Evolutionary conservation across 2,888 invertebrate genomes (phyloP).

Genomic region (Patella ulyssiponensis): DNA sequence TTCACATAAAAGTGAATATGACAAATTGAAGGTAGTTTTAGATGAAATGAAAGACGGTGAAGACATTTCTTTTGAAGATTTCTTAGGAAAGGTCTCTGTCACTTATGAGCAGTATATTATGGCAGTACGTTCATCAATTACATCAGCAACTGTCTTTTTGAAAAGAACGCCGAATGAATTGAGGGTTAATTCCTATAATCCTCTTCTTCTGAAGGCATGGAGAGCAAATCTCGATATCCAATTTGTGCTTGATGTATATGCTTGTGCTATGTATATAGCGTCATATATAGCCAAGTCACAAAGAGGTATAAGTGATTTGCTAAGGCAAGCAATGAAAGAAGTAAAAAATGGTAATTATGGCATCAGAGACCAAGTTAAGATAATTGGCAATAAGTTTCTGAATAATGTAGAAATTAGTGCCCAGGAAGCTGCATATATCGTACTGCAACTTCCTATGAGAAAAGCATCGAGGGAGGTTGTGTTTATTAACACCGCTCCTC

Average conservation of each 20-base stretch:
- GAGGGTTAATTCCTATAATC: slow-evolving; percentile 32
- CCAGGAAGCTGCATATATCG: slow-evolving; percentile 52
- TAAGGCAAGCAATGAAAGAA: slow-evolving; percentile 41
- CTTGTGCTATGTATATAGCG: slow-evolving; percentile 2
- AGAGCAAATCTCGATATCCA: no score
- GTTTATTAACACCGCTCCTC: slow-evolving; percentile 44
- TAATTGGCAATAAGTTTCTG: no score
- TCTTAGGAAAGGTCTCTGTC: not conserved
- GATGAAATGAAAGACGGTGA: no score
- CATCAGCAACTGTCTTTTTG: slow-evolving; percentile 24
- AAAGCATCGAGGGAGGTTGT: slow-evolving; percentile 33
- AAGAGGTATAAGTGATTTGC: slow-evolving; percentile 42
- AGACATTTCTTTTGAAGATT: not conserved
- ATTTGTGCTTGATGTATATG: no score
- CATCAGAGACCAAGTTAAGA: slow-evolving; percentile 35
- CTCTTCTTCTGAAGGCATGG: slow-evolving; percentile 3
- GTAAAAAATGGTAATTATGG: slow-evolving; percentile 20
- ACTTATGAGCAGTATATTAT: slow-evolving; percentile 13
- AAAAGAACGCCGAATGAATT: slow-evolving; percentile 26
- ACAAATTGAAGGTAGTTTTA: not conserved
- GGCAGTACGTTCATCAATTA: slow-evolving; percentile 13
- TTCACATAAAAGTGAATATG: no score
- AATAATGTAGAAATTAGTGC: slow-evolving; percentile 47
- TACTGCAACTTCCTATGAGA: no score
- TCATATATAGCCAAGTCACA: slow-evolving; percentile 45